phyloP scores from a whole-genome alignment of 2,888 invertebrate species.

The Leuctra nigra region DNA sequence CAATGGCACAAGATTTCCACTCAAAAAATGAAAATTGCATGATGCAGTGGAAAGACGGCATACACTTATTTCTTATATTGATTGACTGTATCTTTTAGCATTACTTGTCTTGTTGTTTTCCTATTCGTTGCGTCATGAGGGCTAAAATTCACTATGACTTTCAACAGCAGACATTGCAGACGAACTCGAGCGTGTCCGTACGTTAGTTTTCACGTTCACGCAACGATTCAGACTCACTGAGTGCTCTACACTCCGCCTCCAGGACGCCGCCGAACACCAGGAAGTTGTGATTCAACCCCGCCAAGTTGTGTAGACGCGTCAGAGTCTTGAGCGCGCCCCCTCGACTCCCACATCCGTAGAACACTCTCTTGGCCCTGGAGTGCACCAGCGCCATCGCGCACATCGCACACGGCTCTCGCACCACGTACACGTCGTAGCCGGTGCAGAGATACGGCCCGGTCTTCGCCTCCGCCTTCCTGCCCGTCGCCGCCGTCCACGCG shows the following conservation, averaged over 20 bases:
- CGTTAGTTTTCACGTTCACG: too few species aligned
- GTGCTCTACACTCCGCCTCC: slow-evolving; percentile 38
- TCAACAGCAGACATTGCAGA: too few species aligned
- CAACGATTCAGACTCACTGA: too few species aligned
- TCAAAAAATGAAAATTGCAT: too few species aligned
- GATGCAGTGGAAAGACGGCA: too few species aligned
- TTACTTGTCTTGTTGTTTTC: too few species aligned
- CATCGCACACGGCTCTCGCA: slow-evolving; percentile 87
- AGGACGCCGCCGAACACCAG: slow-evolving; percentile 70
- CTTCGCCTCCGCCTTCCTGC: not conserved
- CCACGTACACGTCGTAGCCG: slow-evolving; percentile 75
- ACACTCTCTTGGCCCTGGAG: slow-evolving; percentile 75
- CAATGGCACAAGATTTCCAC: too few species aligned
- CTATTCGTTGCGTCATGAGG: too few species aligned
- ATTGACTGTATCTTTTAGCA: too few species aligned
- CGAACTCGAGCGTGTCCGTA: too few species aligned
- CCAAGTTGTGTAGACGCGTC: slow-evolving; percentile 68
- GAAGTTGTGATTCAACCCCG: slow-evolving; percentile 85
- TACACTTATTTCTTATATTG: too few species aligned
- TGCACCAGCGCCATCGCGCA: slow-evolving; percentile 94
- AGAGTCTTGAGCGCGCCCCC: slow-evolving; percentile 66
- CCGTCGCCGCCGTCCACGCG: slow-evolving; percentile 45
- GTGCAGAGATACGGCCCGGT: slow-evolving; percentile 65
- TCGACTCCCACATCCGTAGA: slow-evolving; percentile 52
- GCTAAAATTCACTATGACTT: too few species aligned